These are phyloP conservation scores for Nylanderia fulva DNA, from an alignment of 1,140 invertebrate species.

Conservation along the genomic window DNA sequence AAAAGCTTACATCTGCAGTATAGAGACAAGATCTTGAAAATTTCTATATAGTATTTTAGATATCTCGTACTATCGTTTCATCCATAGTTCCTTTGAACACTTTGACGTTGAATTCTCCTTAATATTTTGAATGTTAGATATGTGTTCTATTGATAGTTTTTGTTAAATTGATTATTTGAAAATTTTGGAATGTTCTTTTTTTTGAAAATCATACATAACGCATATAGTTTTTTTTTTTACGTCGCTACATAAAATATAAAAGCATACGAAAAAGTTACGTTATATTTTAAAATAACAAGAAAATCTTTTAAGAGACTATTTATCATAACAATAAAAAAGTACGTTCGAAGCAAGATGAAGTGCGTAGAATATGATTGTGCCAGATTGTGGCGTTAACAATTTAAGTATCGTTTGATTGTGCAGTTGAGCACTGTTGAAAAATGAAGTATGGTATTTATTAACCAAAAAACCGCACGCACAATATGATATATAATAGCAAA, in stretches of 20 bases:
- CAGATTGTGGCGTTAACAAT: neutral
- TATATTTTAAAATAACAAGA: neutral
- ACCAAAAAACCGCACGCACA: constrained; percentile 2
- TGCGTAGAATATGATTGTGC: neutral
- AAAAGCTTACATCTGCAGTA: neutral
- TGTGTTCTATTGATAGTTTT: neutral
- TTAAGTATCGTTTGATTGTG: neutral
- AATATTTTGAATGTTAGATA: neutral
- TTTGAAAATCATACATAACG: neutral
- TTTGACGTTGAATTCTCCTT: constrained; percentile 2
- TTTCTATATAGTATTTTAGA: neutral
- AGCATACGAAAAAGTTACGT: neutral
- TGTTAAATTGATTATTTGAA: neutral
- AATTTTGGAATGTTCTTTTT: neutral
- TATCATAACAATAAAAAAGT: neutral
- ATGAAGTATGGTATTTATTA: constrained; percentile 16
- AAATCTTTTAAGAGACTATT: neutral
- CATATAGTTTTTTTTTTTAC: neutral
- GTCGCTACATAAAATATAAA: neutral
- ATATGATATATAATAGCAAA: constrained; percentile 4
- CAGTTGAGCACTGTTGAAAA: constrained; percentile 1
- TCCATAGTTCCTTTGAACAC: neutral
- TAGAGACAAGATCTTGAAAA: constrained; percentile 23
- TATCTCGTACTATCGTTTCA: neutral
- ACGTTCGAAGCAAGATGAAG: neutral